Evolutionary conservation across 2,888 invertebrate species (phyloP).

Genomic region (Caenorhabditis sulstoni): DNA sequence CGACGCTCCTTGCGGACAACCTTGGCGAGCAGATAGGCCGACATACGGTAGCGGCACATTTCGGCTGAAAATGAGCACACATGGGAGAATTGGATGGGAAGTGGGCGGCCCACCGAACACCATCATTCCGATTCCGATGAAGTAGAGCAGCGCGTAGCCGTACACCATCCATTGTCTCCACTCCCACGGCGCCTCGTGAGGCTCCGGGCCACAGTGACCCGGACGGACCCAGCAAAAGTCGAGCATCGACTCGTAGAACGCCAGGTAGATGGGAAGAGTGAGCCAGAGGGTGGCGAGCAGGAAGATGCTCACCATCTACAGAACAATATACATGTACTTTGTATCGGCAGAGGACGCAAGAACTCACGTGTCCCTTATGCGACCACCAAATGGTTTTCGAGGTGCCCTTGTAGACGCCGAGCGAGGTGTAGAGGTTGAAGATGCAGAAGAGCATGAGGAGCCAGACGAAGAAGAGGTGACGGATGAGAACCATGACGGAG

Average conservation of each 20-base stretch:
- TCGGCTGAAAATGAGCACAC: constrained; percentile 13
- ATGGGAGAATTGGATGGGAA: not conserved
- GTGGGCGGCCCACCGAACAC: constrained; percentile 29
- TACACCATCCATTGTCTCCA: constrained; percentile 26
- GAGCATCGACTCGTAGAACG: constrained; percentile 21
- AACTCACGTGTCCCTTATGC: constrained; percentile 26
- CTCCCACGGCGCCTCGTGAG: not conserved
- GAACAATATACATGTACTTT: not conserved
- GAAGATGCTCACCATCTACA: constrained; percentile 21
- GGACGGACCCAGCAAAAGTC: constrained; percentile 21
- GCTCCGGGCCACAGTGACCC: constrained; percentile 1
- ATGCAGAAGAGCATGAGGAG: constrained; percentile 36
- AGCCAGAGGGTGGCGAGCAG: constrained; percentile 23
- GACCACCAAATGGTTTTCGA: constrained; percentile 26
- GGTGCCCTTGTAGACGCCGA: constrained; percentile 32
- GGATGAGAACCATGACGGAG: constrained; percentile 42
- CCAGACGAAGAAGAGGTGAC: constrained; percentile 39
- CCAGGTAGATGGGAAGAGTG: constrained; percentile 25
- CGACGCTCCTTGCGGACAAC: constrained; percentile 24
- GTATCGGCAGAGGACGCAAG: too few species aligned
- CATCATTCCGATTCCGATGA: constrained; percentile 42
- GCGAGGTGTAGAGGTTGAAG: constrained; percentile 35
- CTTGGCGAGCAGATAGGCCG: constrained; percentile 30
- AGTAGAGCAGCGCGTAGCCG: constrained; percentile 29
- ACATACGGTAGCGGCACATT: constrained; percentile 29